Conservation (phyloP, 37 sponge, comb jelly and placozoan species). For the Chondrilla cf. caribensis region DNA sequence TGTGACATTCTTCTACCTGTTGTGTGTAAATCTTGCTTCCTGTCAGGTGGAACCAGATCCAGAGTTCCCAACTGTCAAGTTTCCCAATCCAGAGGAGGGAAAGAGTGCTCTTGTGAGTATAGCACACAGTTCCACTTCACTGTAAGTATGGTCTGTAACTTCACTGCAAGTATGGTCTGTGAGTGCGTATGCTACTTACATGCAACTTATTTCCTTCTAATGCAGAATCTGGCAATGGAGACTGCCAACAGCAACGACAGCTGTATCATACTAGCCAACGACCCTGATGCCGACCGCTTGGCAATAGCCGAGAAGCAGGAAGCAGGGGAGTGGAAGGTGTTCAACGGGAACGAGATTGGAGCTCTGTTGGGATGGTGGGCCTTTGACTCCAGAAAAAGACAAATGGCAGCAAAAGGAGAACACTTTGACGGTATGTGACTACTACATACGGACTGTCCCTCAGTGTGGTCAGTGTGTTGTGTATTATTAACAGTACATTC, state of each 20-base stretch:
- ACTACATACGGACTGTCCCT: not conserved
- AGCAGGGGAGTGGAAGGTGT: constrained; percentile 78
- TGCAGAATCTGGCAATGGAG: constrained; percentile 78
- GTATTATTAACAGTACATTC: too few relatives aligned
- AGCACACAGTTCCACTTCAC: too few relatives aligned
- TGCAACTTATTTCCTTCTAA: too few relatives aligned
- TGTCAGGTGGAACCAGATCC: constrained; percentile 87
- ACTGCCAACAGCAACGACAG: constrained; percentile 74
- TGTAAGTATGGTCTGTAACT: too few relatives aligned
- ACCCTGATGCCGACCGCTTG: constrained; percentile 97
- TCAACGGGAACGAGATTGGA: constrained; percentile 97
- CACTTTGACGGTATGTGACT: constrained; percentile 49
- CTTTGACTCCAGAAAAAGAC: constrained; percentile 63
- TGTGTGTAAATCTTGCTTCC: not conserved
- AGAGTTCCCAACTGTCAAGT: constrained; percentile 94
- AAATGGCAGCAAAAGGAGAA: constrained; percentile 33
- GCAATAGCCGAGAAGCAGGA: constrained; percentile 84
- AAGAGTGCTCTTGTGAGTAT: constrained; percentile 85
- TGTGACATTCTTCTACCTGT: not conserved
- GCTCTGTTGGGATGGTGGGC: constrained; percentile 90
- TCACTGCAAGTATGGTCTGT: not conserved
- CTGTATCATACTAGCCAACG: constrained; percentile 88
- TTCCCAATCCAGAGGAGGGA: constrained; percentile 99
- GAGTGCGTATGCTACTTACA: not conserved
- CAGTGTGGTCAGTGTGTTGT: too few relatives aligned